Base-by-base conservation (phyloP, 2,888 invertebrate genomes). In the Apantesis nais region DNA sequence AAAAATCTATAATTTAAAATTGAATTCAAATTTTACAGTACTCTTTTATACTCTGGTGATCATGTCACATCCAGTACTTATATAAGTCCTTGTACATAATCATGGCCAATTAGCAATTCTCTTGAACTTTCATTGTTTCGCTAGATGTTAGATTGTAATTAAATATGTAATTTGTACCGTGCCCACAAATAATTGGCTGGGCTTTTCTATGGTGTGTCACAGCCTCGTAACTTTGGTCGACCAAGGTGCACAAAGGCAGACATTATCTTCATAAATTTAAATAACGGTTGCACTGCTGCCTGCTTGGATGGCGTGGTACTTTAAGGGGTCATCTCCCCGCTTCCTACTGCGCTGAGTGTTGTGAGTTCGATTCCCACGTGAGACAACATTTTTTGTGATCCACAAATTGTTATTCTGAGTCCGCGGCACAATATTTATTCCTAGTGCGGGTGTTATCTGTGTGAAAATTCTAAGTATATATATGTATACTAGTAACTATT, bases 61-160 rank as follows among this genome's bases (percentile, higher is more conserved):
- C 2, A 29, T 31, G 68, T 12, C 79, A 22, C 71, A 75, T 82
- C 80, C 55, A 82, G 79, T 67, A 11, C 14, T 0, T 0, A 0
- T 14, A 19, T 63, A 71, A 41, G 3, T 78, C 76, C 62, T 19
- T 19, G 74, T 34, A 67, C 72, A 83, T 81, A 85, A 88, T 86
- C 86, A 88, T 77, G 81, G 79, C 88, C 88, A 90, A 90, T 90
- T 90, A 90, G 87, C 87, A 80, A 87, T 90, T 89, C 85, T 88
- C 86, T 84, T 88, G 86, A 88, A 89, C 89, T 89, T 90, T 89
- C 90, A 89, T 90, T 90, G 90, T 90, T 88, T 84, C 84, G 79
- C 83, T 79, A 85, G 82, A 86, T 86, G 75, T 78, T 76, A 86
- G 88, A 89, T 89, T 83, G 82, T 76, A 87, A 88, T 89, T 86